Evolutionary conservation across 2,113 vertebrate genomes (phyloP).

Genomic region (Hydrolagus affinis): DNA sequence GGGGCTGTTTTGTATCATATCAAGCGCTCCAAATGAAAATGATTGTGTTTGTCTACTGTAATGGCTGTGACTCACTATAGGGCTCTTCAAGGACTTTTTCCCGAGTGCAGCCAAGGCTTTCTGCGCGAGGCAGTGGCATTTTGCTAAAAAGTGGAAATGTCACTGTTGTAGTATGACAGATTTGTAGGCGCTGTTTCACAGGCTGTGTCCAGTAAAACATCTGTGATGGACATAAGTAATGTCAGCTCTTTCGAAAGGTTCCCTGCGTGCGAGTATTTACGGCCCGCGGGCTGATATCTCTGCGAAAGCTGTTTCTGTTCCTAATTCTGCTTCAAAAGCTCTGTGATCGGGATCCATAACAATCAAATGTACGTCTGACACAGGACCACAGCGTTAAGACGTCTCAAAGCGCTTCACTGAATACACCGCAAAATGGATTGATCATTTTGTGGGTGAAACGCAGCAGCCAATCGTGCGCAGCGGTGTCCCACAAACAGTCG

Average conservation of each 20-base stretch:
- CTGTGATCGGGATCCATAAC: too few species aligned
- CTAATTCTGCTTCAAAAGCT: too few species aligned
- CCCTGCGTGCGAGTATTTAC: neutral
- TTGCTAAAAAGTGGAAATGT: conserved; percentile 23
- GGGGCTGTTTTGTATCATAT: neutral
- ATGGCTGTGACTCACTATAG: neutral
- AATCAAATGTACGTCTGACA: too few species aligned
- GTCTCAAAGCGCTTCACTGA: too few species aligned
- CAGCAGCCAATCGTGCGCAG: too few species aligned
- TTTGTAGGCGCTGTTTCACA: conserved; percentile 11
- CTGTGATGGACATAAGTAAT: neutral
- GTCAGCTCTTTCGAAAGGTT: neutral
- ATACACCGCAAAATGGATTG: too few species aligned
- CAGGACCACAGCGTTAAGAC: too few species aligned
- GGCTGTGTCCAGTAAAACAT: neutral
- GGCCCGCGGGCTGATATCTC: neutral
- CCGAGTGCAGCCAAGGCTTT: neutral
- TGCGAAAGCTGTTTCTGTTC: neutral
- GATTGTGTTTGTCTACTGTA: neutral
- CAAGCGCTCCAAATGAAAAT: too few species aligned
- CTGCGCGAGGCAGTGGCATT: conserved; percentile 16
- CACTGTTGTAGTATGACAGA: conserved; percentile 1
- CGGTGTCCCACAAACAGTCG: too few species aligned
- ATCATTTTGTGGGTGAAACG: too few species aligned
- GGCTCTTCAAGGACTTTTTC: neutral